Percentiles rank a stretch among this genome's conserved stretches.
Conservation (phyloP, 2,113 vertebrate species). For the Thalassoma bifasciatum region DNA sequence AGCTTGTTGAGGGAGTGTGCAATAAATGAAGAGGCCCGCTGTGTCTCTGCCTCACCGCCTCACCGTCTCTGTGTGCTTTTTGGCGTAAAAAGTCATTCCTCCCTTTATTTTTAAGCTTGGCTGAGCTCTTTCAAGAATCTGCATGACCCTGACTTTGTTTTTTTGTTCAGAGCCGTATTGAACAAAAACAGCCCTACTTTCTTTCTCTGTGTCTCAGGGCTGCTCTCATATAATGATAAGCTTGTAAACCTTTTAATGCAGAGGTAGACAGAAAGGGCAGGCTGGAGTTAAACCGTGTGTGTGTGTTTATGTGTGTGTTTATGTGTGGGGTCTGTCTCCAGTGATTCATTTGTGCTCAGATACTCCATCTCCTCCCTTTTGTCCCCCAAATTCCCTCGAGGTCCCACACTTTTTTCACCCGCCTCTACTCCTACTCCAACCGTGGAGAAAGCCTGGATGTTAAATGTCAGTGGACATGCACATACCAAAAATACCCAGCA, state of each 20-base stretch:
- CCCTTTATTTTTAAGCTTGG: conserved; percentile 63
- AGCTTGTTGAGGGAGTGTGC: conserved; percentile 30
- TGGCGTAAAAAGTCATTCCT: conserved; percentile 64
- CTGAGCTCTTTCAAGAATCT: conserved; percentile 56
- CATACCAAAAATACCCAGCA: conserved; percentile 62
- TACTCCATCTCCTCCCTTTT: conserved; percentile 64
- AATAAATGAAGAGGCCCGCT: conserved; percentile 45
- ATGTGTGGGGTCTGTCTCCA: conserved; percentile 24
- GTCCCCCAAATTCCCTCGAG: conserved; percentile 43
- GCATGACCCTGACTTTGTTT: conserved; percentile 47
- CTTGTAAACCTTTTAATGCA: conserved; percentile 53
- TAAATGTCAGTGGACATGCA: conserved; percentile 59
- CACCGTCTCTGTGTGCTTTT: conserved; percentile 37
- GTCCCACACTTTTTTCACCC: conserved; percentile 44
- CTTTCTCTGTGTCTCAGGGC: conserved; percentile 21
- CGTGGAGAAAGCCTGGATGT: conserved; percentile 38
- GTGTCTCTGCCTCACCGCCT: conserved; percentile 40
- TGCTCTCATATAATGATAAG: conserved; percentile 53
- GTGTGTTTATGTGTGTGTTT: conserved; percentile 46
- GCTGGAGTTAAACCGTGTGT: conserved; percentile 19
- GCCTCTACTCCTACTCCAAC: conserved; percentile 11
- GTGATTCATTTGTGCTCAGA: conserved; percentile 55
- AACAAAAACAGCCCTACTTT: conserved; percentile 58
- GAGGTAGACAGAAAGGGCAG: conserved; percentile 30
- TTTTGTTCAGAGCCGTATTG: conserved; percentile 1